Base-by-base conservation (phyloP, 2,888 invertebrate species). In the Epistrophe eligans region DNA sequence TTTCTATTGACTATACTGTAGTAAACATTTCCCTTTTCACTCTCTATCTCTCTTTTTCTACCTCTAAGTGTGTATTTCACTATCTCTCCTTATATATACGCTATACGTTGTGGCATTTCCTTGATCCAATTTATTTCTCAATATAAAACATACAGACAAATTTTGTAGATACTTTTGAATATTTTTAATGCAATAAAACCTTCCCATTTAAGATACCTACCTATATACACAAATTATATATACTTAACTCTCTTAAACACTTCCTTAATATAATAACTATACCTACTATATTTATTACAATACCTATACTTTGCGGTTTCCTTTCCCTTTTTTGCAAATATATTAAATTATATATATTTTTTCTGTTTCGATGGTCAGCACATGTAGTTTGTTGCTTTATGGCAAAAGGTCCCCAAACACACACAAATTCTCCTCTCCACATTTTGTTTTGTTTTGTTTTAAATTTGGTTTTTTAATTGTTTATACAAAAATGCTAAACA, bases 21-120 rank as follows among this genome's bases (percentile, higher is more conserved):
- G 43, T 24, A 77, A 62, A 55, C 71, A 84, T 79, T 48, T 73
- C 77, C 70, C 70, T 64, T n/a, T 48, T 74, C 32, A 45, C 19
- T 62, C 58, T 79, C 35, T 70, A 60, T 77, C 50, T 79, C 50
- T 71, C 35, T 74, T 52, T 64, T 38, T 74, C 50, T 28, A 72
- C 73, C 73, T 77, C 40, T 77, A 77, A 81, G 43, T 81, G 77
- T 72, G 45, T 82, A 77, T 64, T 77, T 57, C 58, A 57, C 79
- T 58, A 35, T 60, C 45, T 60, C 72, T 67, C 72, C 40, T 35
- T 80, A 24, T 80, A 52, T 9, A 48, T 48, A 55, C 40, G 70
- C 73, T 87, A 79, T 45, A 79, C 82, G 87, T 87, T 87, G 87
- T 87, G 79, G 76, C 87, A 87, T 83, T 72, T 74, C 85, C 82